These are phyloP conservation scores for Regulus satrapa DNA, from an alignment of 2,113 vertebrate genomes.

Conservation along the genomic window DNA sequence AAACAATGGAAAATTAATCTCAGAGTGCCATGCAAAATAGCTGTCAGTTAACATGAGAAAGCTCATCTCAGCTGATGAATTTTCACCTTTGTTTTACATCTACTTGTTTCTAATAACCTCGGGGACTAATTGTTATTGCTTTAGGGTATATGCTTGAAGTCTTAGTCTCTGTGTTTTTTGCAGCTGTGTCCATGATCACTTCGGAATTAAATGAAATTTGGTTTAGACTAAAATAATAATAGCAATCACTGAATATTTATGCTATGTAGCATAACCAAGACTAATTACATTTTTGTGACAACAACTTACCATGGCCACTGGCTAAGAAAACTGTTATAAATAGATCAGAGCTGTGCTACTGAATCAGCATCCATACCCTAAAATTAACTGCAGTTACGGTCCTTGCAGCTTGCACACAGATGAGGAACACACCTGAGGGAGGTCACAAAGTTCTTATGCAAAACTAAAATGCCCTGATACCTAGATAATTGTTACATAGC, in stretches of 20 bases:
- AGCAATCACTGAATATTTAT: not conserved
- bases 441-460: not conserved
- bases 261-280: not conserved
- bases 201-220: not conserved
- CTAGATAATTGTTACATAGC: not conserved
- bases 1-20: not conserved
- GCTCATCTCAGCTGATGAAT: not conserved
- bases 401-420: not conserved
- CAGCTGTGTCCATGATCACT: not conserved
- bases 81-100: not conserved
- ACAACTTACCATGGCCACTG: not conserved
- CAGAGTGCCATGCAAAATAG: not conserved
- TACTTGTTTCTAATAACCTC: not conserved
- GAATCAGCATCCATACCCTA: not conserved
- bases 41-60: constrained; percentile 10
- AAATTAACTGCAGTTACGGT: not conserved
- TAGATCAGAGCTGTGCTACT: not conserved
- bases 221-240: not conserved
- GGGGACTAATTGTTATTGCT: not conserved
- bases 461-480: not conserved
- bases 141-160: not conserved
- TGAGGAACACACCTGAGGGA: not conserved
- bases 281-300: not conserved
- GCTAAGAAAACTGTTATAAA: not conserved
- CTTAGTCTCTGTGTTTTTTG: not conserved